Percentiles rank a stretch among this genome's conserved stretches.
These are phyloP conservation scores for Charina bottae DNA, from an alignment of 2,113 vertebrate species.

Conservation along the genomic window DNA sequence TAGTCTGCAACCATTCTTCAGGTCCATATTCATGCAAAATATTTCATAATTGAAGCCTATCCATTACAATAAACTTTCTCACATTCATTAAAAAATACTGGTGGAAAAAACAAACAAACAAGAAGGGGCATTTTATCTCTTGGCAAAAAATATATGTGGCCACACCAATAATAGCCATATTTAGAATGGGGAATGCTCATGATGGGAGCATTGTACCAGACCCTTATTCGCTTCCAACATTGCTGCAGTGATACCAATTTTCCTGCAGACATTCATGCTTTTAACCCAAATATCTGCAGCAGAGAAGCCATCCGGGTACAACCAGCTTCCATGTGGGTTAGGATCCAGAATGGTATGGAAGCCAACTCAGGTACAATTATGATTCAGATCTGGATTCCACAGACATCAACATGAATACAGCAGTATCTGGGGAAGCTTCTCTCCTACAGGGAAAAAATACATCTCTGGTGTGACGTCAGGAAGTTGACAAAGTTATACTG, in stretches of 20 bases:
- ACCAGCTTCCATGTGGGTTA: not conserved
- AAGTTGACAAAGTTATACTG: not conserved
- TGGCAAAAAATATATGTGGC: too few relatives aligned
- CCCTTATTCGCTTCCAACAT: not conserved
- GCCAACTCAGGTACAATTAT: not conserved
- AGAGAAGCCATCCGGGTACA: not conserved
- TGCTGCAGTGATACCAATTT: not conserved
- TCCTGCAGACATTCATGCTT: too few relatives aligned
- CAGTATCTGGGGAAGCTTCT: not conserved
- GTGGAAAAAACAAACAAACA: too few relatives aligned
- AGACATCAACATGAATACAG: not conserved
- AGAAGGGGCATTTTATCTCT: too few relatives aligned
- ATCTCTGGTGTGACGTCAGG: not conserved
- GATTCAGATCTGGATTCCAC: not conserved
- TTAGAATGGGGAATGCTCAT: not conserved
- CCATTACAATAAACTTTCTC: too few relatives aligned
- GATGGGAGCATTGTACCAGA: not conserved
- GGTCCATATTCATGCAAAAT: too few relatives aligned
- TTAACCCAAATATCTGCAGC: too few relatives aligned
- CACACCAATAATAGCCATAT: not conserved
- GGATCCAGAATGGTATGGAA: not conserved
- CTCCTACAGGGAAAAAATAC: not conserved
- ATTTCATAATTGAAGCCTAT: too few relatives aligned
- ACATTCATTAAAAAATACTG: too few relatives aligned
- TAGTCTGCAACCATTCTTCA: too few relatives aligned